Percentiles rank a stretch among this genome's conserved stretches.
Conservation (phyloP, 2,888 invertebrate genomes). For the Bhutanitis thaidina region DNA sequence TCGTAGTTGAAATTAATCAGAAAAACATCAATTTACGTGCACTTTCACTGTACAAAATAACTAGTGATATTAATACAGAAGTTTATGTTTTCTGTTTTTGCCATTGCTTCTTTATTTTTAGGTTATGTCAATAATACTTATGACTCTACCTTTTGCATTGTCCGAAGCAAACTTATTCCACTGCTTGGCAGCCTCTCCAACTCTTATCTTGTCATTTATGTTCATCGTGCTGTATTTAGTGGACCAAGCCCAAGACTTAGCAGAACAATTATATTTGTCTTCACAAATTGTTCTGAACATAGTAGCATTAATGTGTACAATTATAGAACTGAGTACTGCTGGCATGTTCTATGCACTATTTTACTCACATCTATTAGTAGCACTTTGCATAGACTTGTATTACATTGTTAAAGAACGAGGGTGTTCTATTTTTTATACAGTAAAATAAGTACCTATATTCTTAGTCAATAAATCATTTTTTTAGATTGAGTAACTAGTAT, state of each 20-base stretch:
- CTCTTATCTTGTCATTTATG: constrained; percentile 59
- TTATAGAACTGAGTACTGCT: constrained; percentile 29
- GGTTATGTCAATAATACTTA: constrained; percentile 67
- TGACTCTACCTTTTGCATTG: constrained; percentile 62
- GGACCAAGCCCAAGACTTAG: constrained; percentile 67
- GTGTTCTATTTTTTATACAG: constrained; percentile 34
- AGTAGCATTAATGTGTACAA: constrained; percentile 36
- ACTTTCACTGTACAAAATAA: no score
- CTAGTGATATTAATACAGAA: no score
- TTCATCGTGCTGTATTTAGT: constrained; percentile 66
- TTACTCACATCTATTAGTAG: constrained; percentile 55
- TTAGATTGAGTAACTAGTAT: constrained; percentile 38
- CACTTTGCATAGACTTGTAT: constrained; percentile 54
- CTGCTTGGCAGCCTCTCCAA: constrained; percentile 63
- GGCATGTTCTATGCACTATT: constrained; percentile 54
- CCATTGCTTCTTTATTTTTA: constrained; percentile 58
- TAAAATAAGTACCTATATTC: no score
- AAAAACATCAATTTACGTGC: no score
- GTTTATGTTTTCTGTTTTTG: not conserved
- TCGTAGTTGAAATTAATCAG: no score
- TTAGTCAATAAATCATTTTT: no score
- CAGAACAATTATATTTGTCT: constrained; percentile 59
- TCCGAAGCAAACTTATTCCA: constrained; percentile 44
- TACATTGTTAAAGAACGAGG: constrained; percentile 57
- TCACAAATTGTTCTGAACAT: constrained; percentile 45